Percentiles rank a stretch among this genome's conserved stretches.
Conservation (phyloP, 2,888 invertebrate genomes). For the Heterodera filipjevi region DNA sequence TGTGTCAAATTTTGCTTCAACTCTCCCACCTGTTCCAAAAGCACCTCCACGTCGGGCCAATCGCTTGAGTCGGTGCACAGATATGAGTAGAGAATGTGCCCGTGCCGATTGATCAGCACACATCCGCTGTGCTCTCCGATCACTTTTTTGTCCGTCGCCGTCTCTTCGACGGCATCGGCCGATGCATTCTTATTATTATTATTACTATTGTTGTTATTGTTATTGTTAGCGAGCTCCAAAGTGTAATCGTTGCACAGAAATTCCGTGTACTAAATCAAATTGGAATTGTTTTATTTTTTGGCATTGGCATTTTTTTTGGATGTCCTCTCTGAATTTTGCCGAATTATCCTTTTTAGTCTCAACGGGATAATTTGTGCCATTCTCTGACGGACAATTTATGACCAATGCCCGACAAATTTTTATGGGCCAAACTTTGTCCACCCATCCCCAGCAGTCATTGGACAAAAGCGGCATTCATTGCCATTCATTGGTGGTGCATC, state of each 20-base stretch:
- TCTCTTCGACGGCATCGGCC: neutral
- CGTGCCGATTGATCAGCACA: conserved; percentile 31
- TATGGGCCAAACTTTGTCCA: neutral
- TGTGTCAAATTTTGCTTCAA: too few relatives aligned
- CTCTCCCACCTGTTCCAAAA: conserved; percentile 39
- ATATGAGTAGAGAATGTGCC: conserved; percentile 44
- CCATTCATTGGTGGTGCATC: neutral
- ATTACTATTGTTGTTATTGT: neutral
- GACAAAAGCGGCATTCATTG: neutral
- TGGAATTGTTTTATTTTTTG: neutral
- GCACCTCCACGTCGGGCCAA: conserved; percentile 48
- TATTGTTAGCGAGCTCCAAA: conserved; percentile 11
- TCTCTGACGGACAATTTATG: neutral
- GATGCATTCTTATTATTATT: neutral
- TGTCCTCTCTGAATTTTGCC: neutral
- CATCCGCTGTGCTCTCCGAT: neutral
- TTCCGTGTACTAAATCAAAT: conserved; percentile 20
- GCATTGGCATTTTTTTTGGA: neutral
- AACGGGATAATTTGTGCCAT: neutral
- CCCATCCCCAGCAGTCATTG: neutral
- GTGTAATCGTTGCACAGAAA: conserved; percentile 27
- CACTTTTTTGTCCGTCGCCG: neutral
- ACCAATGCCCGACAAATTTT: neutral
- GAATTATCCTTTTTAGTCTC: neutral
- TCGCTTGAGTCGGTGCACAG: conserved; percentile 41